Evolutionary conservation across 2,113 vertebrate species (phyloP), one percentile per base, ranked within the genome.

Genomic region (Rhynchomys soricoides): DNA sequence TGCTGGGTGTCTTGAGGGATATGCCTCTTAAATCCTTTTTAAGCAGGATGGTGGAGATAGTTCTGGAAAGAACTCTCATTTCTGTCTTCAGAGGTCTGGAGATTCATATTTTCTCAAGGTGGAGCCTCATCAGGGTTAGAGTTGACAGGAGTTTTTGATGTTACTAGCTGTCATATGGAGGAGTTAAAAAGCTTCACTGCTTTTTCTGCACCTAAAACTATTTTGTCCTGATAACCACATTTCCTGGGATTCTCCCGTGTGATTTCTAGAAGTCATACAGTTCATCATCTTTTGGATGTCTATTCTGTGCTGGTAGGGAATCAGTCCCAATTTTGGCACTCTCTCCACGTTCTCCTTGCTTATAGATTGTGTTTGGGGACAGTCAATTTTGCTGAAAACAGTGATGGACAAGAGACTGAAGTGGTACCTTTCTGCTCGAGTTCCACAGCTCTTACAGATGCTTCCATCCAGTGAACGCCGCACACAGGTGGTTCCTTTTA

Each of bases 401-500:
- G 37, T 94, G 86, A 62, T 89, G 62, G 86, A 91, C 52, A 82
- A 64, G 93, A 97, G 87, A 96, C 43, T 0, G 1, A 93, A 96
- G 71, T 50, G 8, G 31, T 78, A 22, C 74, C 91, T 96, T 95
- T 81, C 86, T 88, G 37, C 48, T 17, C 81, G 66, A 96, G 90
- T 74, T 91, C 50, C 52, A 86, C 31, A 57, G 70, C 81, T 95
- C 37, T 86, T 70, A 62, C 24, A 71, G 94, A 91, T 43, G 40
- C 78, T 89, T 89, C 94, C 92, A 83, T 29, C 19, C 94, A 97
- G 94, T 91, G 59, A 78, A 48, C 24, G 40, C 21, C 74, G 77
- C 87, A 86, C 66, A 68, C 73, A 89, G 94, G 82, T 95, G 77
- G 68, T 71, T 97, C 94, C 86, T 95, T 98, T 97, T 95, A 97